Percentiles rank a stretch among this genome's conserved stretches.
Evolutionary conservation across 2,888 invertebrate species (phyloP).

Genomic region (Synergus japonicus): DNA sequence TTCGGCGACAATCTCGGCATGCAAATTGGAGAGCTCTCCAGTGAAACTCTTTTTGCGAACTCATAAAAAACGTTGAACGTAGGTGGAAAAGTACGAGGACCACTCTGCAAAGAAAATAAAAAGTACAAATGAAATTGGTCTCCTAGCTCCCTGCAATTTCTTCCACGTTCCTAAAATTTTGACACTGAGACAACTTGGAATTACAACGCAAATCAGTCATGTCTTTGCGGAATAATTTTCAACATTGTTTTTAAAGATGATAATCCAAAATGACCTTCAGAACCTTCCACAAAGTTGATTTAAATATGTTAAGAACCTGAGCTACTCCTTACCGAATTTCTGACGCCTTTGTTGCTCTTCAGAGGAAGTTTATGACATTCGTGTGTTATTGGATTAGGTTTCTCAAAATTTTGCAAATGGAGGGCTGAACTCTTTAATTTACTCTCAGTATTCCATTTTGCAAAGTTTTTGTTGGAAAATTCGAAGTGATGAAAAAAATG

Average conservation of each 20-base stretch:
- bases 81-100: conserved; percentile 3
- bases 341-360: no score
- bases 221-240: no score
- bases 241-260: no score
- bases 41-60: not conserved
- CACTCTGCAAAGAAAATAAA: not conserved
- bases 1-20: not conserved
- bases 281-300: no score
- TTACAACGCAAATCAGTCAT: not conserved
- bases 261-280: no score
- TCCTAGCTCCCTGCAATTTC: not conserved
- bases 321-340: no score
- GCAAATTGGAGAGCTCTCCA: conserved; percentile 6
- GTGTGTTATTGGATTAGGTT: not conserved
- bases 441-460: not conserved
- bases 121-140: not conserved
- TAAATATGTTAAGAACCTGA: no score
- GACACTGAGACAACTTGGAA: not conserved
- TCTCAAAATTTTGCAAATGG: no score
- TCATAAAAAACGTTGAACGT: not conserved
- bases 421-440: not conserved
- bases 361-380: no score
- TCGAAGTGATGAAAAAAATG: not conserved
- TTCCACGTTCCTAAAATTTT: not conserved
- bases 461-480: not conserved